These are phyloP conservation scores for Myxocyprinus asiaticus DNA, from an alignment of 2,113 vertebrate species.

Conservation along the genomic window DNA sequence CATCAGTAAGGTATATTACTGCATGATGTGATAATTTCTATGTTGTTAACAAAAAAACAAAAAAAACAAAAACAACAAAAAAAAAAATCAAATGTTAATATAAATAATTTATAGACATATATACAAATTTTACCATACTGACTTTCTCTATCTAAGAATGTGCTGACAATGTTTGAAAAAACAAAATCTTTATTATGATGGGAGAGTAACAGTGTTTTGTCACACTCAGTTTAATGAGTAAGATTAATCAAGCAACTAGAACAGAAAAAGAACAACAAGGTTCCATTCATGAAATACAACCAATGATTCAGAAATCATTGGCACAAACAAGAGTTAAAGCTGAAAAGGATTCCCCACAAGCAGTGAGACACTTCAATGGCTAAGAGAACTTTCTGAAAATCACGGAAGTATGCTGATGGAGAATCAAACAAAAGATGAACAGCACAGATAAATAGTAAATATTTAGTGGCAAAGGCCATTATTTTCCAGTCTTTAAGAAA, in stretches of 20 bases:
- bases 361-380: slow-evolving; percentile 24
- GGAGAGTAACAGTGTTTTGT: background rate
- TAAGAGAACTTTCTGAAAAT: slow-evolving; percentile 29
- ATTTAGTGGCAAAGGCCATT: slow-evolving; percentile 17
- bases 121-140: background rate
- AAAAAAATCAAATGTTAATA: background rate
- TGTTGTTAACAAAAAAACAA: background rate
- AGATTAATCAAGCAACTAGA: background rate
- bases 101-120: background rate
- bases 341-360: slow-evolving; percentile 26
- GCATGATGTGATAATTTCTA: no score
- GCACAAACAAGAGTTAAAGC: slow-evolving; percentile 69
- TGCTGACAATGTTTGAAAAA: background rate
- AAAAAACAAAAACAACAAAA: background rate
- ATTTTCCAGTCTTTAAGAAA: background rate
- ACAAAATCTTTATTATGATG: background rate
- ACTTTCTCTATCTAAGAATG: no score
- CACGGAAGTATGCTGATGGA: slow-evolving; percentile 34
- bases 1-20: no score
- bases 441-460: background rate
- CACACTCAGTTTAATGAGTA: background rate
- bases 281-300: slow-evolving; percentile 15
- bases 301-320: slow-evolving; percentile 74
- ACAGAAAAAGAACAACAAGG: slow-evolving; percentile 11
- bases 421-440: slow-evolving; percentile 19